Evolutionary conservation across 2,797 vertebrate genomes (phyloP), one percentile per base, ranked within the genome.

Genomic region (Remorina albescens): DNA sequence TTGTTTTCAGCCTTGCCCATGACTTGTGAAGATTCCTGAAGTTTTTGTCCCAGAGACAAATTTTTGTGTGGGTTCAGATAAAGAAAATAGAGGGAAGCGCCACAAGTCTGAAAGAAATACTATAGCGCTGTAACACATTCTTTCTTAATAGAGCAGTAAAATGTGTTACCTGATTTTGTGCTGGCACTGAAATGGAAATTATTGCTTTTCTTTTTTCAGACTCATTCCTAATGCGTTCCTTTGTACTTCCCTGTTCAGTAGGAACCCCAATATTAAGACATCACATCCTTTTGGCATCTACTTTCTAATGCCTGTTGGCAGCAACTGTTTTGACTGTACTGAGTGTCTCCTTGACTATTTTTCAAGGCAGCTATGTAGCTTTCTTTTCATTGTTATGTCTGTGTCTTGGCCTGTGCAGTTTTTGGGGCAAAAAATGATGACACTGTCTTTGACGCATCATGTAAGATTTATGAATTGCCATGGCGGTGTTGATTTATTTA

Each of bases 321-420:
- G 44, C 55, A 68, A 34, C 54, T 37, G 26, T 67, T 82, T 57
- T 63, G 75, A 72, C 53, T n/a, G 39, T 71, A 50, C 41, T 30
- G 68, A 80, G 67, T 63, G 51, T 65, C 62, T 60, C 58, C 74
- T 46, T 56, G n/a, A 81, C 47, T 78, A 61, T 51, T 71, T 72
- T 67, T 67, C 11, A 62, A 76, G 50, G 50, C 54, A 11, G 21
- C 41, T 67, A 34, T 78, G 54, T 73, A 57, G 44, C 67, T 74
- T 32, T 32, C 56, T 39, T 57, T 44, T 16, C 42, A 18, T 47
- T 67, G 53, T 67, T 42, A 34, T 26, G 55, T 34, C 80, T 30
- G 13, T 15, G 67, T 64, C 61, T 59, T 81, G 71, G 30, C 50
- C 25, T 8, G 39, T 66, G 55, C 55, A 63, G 56, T 28, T 59